Evolutionary conservation across 2,888 invertebrate genomes (phyloP), one percentile per base, ranked within the genome.

Genomic region (Darwinula stevensoni): DNA sequence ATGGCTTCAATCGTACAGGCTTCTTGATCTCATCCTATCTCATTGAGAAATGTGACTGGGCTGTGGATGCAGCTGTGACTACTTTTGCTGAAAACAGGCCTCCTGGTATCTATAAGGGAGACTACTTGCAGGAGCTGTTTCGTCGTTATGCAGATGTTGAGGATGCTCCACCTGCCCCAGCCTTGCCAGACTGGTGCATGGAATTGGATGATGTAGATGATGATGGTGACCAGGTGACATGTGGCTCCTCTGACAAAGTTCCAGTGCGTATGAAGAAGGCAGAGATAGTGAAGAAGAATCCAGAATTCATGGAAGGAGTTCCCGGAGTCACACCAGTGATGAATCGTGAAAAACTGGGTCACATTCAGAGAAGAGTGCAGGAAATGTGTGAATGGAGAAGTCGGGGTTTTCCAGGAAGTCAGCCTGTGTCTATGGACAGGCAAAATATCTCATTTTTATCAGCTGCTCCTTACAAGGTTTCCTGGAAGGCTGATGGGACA

Each of bases 401-500:
- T 61, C 61, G 46, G 12, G 84, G 78, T 1, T 97, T 99, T 54
- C 91, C 94, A 0, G 97, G 97, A 0, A 68, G 72, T 2, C 97
- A 99, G 47, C 97, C 97, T 0, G 86, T 99, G 0, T 91, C 91
- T 0, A 86, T 99, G 86, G 75, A 80, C 45, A 53, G 57, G 2
- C 46, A 59, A 1, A 99, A 99, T 50, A 56, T 97, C 30, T 50
- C 52, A 31, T 58, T 70, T 9, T 52, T 99, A 3, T 58, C 63
- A 17, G 53, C 67, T 39, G 75, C 75, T 45, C 75, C 76, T 0
- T 99, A 97, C 47, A 65, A 70, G 48, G 91, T 97, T 2, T 94
- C 91, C 2, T 99, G 97, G 97, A 99, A 99, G 49, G 97, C 97
- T 6, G 97, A 99, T 52, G 97, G 97, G 22, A 76, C 74, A 38